These are phyloP conservation scores for Polyommatus iphigenia DNA, from an alignment of 2,888 invertebrate genomes.

Conservation along the genomic window DNA sequence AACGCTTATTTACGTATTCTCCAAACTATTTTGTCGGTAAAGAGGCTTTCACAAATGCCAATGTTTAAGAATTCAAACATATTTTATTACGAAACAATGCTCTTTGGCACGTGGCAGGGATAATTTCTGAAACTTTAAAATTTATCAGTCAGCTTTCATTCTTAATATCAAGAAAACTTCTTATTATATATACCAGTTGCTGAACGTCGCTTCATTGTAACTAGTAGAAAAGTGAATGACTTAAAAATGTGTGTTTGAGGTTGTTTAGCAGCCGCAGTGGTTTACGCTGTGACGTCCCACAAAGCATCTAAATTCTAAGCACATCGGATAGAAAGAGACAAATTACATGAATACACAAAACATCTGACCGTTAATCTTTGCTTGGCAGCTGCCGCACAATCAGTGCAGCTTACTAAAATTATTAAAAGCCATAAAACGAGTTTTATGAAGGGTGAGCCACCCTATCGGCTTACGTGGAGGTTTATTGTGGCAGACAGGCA, in stretches of 20 bases:
- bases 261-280: background rate
- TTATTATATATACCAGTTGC: background rate
- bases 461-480: slow-evolving; percentile 70
- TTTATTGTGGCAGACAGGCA: slow-evolving; percentile 70
- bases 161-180: background rate
- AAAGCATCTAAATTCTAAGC: slow-evolving; percentile 9
- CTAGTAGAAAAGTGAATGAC: background rate
- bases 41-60: slow-evolving; percentile 6
- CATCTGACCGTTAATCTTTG: slow-evolving; percentile 44
- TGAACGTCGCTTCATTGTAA: background rate
- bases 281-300: background rate
- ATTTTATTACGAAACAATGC: background rate
- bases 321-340: slow-evolving; percentile 1
- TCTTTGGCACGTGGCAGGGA: background rate
- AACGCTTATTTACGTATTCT: background rate
- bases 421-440: slow-evolving; percentile 80
- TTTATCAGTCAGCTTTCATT: too few species aligned
- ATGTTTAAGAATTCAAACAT: background rate
- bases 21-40: slow-evolving; percentile 4
- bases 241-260: background rate
- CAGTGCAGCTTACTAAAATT: slow-evolving; percentile 77
- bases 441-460: slow-evolving; percentile 72
- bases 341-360: background rate
- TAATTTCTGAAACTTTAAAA: background rate
- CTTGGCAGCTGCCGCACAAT: slow-evolving; percentile 75